Base-by-base conservation (phyloP, 1,140 invertebrate species). In the Megathymus violae region DNA sequence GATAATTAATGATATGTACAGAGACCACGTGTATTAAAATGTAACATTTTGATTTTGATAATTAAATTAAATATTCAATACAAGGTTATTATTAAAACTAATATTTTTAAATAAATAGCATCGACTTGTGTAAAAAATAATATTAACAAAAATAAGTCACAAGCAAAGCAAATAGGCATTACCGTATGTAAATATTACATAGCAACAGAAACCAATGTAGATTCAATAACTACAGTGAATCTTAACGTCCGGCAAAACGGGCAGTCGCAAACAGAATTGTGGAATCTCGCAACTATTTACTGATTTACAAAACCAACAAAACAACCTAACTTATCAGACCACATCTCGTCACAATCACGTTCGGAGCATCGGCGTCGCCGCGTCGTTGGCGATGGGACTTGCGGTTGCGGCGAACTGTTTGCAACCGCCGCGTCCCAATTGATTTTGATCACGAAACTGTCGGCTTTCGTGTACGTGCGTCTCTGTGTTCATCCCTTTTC, bases 311-410 rank as follows among this genome's bases (percentile, higher is more conserved):
- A 47, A 47, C 46, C 11, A 47, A 47, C 46, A 47, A 47, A 47
- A 47, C 46, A 47, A 31, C 27, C 13, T 27, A 47, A 47, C 17
- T 44, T 19, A 47, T 47, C 22, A 31, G 46, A 9, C 46, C 46
- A 27, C 22, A 47, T 47, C 46, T 47, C 46, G 46, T 52, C 27
- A 38, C 15, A 52, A 52, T 41, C 50, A 27, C 52, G 68, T 74
- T 58, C 65, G 43, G 46, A 47, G 62, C n/a, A n/a, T n/a, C n/a
- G n/a, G n/a, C n/a, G n/a, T n/a, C n/a, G n/a, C n/a, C n/a, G n/a
- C 64, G 59, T 69, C 65, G 64, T 64, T 73, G 64, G 65, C 56
- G 48, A 68, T 69, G 56, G 56, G 64, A 52, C 66, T 67, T 76
- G 73, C 60, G 73, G 73, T 72, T 58, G 50, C 34, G 11, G 50